Evolutionary conservation across 2,113 vertebrate genomes (phyloP), one percentile per base, ranked within the genome.

Genomic region (Camarhynchus parvulus): DNA sequence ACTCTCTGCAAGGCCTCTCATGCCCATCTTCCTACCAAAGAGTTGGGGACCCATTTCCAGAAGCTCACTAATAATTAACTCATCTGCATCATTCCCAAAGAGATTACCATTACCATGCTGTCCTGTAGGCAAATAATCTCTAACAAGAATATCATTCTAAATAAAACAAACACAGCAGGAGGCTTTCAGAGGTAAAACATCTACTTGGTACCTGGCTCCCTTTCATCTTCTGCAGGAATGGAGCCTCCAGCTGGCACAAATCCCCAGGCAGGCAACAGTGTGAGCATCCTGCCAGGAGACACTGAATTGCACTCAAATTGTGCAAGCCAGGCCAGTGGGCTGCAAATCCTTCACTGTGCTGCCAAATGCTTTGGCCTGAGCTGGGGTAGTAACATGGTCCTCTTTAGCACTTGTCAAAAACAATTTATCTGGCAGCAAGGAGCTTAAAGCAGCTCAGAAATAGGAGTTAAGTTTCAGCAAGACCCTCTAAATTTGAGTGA

Each of bases 341-440:
- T 93, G 88, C 79, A 88, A 96, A 93, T 73, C 63, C 50, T 53
- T 66, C 75, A 15, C 1, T 33, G 35, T 66, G 50, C 73, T 92
- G 92, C 92, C 95, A 93, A 35, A 73, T 7, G 7, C 64, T 83
- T 94, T 85, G 73, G 95, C 82, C 80, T 39, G 44, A 86, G 68
- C 56, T 50, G 76, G 35, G 56, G 4, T 81, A 52, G 16, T 77
- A 89, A 59, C 59, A 6, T 10, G 27, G 76, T 42, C 44, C 64
- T 52, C 74, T 81, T 83, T 68, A 93, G 47, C 58, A 87, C 64
- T 92, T 87, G 73, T 78, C 89, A 83, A n/a, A 93, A 96, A 47
- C 58, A 74, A 80, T 22, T 33, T 59, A 27, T 69, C 20, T 81
- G 56, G 37, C 80, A 93, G 42, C 23, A 37, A 73, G 68, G 27